These are phyloP conservation scores for Sminthurinus signatus DNA, from an alignment of 1,140 invertebrate genomes.

Conservation along the genomic window DNA sequence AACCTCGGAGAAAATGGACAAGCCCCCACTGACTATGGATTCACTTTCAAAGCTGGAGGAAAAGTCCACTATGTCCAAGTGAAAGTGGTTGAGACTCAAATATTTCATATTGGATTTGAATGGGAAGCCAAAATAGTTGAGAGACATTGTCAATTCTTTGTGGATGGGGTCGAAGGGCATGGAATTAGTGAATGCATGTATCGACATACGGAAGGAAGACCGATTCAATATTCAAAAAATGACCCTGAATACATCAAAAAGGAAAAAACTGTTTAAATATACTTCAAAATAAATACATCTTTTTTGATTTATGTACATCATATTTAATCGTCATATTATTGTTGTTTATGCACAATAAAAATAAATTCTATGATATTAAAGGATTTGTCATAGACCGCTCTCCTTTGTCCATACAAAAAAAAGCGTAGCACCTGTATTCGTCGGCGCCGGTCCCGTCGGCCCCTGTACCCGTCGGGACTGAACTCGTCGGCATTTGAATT, in stretches of 20 bases:
- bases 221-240: slow-evolving; percentile 41
- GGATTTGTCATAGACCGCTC: too few relatives aligned
- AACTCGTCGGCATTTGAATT: too few relatives aligned
- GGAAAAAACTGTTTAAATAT: slow-evolving; percentile 26
- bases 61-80: slow-evolving; percentile 51
- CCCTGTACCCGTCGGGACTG: too few relatives aligned
- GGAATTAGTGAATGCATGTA: slow-evolving; percentile 67
- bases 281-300: too few relatives aligned
- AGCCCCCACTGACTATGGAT: slow-evolving; percentile 56
- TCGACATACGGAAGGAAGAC: slow-evolving; percentile 50
- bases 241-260: slow-evolving; percentile 52
- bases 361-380: too few relatives aligned
- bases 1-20: slow-evolving; percentile 59
- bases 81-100: slow-evolving; percentile 52
- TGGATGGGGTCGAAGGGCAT: slow-evolving; percentile 58
- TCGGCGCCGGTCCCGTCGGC: too few relatives aligned
- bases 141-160: slow-evolving; percentile 55
- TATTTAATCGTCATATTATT: too few relatives aligned
- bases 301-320: too few relatives aligned
- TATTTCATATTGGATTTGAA: slow-evolving; percentile 60
- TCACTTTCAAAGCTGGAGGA: slow-evolving; percentile 55
- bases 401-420: too few relatives aligned
- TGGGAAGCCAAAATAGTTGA: slow-evolving; percentile 63
- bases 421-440: too few relatives aligned
- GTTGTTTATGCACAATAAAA: too few relatives aligned